Base-by-base conservation (phyloP, 30 jellyfish, hydroid and myxozoan species). In the Phacellophora camtschatica region DNA sequence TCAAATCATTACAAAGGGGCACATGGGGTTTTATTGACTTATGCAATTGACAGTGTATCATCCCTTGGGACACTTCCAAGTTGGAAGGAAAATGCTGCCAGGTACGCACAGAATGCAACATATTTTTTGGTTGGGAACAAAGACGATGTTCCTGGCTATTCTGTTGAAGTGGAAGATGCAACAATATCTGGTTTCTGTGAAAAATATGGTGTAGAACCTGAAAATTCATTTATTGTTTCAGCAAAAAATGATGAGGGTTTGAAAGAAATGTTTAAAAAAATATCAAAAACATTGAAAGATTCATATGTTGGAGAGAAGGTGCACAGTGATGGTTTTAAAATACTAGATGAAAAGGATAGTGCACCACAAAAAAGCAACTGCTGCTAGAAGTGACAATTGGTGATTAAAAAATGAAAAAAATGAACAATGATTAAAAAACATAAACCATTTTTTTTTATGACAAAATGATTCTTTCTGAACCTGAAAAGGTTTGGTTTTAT, bases 61-160 rank as follows among this genome's bases (percentile, higher is more conserved):
- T 88, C 97, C 15, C 68, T 92, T 32, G 87, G 79, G 29, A 51
- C 79, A 9, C 64, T 92, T 30, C 76, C 77, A 9, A 55, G 78
- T 20, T 92, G 98, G 98, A 35, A 30, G 75, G 95, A 86, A n/a
- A 82, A 92, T 80, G 95, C 95, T 5, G 27, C 80, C 3, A 71
- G 88, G 31, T 86, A 85, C 54, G 34, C 86, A 22, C 51, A 70
- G 22, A 57, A 77, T 28, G 86, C 90, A 1, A 70, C 79, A 5
- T 48, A 62, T 54, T 92, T 86, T 43, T 75, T 92, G 15, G 94
- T 86, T 79, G 98, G 98, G 6, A 92, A 80, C 31, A 92, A 92
- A 75, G 57, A 74, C 71, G 98, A 92, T 77, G 77, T 83, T 22
- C 68, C 41, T 39, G 71, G 45, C 5, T 58, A 63, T 64, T 97